phyloP scores from a whole-genome alignment of 30 jellyfish, hydroid and myxozoan genomes.

The Aurelia sp. region DNA sequence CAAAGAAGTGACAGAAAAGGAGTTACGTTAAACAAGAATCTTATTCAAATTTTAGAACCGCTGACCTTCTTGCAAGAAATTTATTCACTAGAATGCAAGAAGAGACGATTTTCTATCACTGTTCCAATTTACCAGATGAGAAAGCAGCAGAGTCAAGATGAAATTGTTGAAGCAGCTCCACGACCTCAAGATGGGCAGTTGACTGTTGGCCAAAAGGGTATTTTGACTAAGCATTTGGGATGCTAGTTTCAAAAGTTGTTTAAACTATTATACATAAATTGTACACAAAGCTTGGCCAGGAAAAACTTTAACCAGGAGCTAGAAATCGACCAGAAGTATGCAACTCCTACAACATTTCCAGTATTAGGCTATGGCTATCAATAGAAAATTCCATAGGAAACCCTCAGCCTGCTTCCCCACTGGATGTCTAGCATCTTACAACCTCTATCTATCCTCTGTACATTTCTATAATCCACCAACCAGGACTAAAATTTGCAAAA shows the following conservation, averaged over 20 bases:
- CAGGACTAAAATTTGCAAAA: too few species aligned
- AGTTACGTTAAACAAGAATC: not conserved
- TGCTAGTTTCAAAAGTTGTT: not conserved
- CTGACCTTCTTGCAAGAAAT: not conserved
- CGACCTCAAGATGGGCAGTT: constrained; percentile 74
- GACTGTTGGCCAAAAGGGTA: constrained; percentile 88
- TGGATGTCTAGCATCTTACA: too few species aligned
- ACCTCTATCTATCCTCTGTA: too few species aligned
- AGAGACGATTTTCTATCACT: not conserved
- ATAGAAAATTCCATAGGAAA: too few species aligned
- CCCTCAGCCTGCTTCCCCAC: too few species aligned
- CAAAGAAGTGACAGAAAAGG: not conserved
- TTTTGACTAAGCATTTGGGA: not conserved
- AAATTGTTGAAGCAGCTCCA: constrained; percentile 15
- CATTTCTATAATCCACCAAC: too few species aligned
- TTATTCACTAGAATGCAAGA: not conserved
- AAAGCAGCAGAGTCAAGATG: not conserved
- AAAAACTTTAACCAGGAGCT: not conserved
- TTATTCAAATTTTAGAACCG: not conserved
- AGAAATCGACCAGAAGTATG: too few species aligned
- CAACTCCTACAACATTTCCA: too few species aligned
- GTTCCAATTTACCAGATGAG: not conserved
- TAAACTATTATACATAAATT: not conserved
- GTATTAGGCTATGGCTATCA: too few species aligned
- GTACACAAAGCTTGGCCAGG: not conserved